Percentiles rank a stretch among this genome's conserved stretches.
phyloP scores from a whole-genome alignment of 92 coral and sea anemone species.

The Epizoanthus illoricatus region DNA sequence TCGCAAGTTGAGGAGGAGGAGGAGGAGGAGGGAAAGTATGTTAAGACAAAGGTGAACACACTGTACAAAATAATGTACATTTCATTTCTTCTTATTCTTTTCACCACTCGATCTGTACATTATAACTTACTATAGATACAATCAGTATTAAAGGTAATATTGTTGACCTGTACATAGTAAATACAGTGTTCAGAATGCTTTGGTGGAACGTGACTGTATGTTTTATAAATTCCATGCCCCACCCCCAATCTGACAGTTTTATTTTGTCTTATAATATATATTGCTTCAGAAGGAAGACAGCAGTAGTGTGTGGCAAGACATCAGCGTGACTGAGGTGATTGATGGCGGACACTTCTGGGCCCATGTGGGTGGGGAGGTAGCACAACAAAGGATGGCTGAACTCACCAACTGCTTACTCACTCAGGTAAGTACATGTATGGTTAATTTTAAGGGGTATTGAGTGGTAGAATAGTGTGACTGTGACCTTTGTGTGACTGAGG shows the following conservation, averaged over 20 bases:
- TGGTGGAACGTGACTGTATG: too few relatives aligned
- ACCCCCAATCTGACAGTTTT: neutral
- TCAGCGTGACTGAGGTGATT: conserved; percentile 70
- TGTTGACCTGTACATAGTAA: too few relatives aligned
- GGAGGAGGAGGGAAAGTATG: conserved; percentile 50
- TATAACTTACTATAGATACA: too few relatives aligned
- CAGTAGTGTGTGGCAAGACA: conserved; percentile 66
- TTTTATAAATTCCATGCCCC: neutral
- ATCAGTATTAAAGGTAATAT: too few relatives aligned
- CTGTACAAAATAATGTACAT: neutral
- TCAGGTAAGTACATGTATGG: conserved; percentile 48
- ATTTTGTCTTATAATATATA: neutral
- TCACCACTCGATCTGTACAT: too few relatives aligned
- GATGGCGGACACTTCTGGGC: conserved; percentile 99
- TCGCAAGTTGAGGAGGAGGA: conserved; percentile 10
- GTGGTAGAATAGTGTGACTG: neutral
- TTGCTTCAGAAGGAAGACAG: neutral
- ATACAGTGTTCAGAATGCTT: too few relatives aligned
- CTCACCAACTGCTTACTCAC: conserved; percentile 49
- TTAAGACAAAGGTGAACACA: conserved; percentile 52
- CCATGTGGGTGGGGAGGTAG: conserved; percentile 85
- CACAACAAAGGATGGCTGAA: conserved; percentile 48
- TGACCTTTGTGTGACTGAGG: conserved; percentile 71
- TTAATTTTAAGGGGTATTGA: neutral
- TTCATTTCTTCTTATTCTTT: neutral